These are phyloP conservation scores for Mustela lutreola DNA, from an alignment of 2,113 vertebrate species.

Conservation along the genomic window DNA sequence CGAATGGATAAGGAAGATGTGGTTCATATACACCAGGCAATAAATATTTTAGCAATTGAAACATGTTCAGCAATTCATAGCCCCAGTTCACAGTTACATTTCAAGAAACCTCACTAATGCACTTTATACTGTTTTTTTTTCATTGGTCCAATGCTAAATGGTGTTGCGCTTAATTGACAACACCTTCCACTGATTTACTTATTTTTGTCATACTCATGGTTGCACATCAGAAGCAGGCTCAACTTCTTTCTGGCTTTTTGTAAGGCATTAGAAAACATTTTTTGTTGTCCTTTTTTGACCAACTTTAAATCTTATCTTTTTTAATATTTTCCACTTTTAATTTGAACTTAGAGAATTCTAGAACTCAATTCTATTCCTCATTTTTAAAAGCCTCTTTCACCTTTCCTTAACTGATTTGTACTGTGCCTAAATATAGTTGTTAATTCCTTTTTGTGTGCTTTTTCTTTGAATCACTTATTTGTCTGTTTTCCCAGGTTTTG, in stretches of 20 bases:
- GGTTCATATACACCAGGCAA: background rate
- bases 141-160: fast-evolving
- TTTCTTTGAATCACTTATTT: slow-evolving; percentile 7
- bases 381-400: background rate
- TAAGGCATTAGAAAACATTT: background rate
- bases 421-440: background rate
- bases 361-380: background rate
- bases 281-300: background rate
- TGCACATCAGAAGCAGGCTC: background rate
- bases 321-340: background rate
- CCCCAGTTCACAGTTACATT: background rate
- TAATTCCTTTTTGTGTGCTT: background rate
- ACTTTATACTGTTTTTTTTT: background rate
- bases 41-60: background rate
- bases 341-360: slow-evolving; percentile 15
- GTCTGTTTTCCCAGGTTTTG: background rate
- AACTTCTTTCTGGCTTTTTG: background rate
- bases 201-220: background rate
- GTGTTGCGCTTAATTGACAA: background rate
- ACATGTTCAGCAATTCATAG: background rate
- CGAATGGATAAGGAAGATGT: no score
- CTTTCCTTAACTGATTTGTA: background rate
- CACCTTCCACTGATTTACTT: background rate
- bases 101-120: background rate
- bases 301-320: background rate